Evolutionary conservation across 1,140 invertebrate species (phyloP).

Genomic region (Manduca sexta): DNA sequence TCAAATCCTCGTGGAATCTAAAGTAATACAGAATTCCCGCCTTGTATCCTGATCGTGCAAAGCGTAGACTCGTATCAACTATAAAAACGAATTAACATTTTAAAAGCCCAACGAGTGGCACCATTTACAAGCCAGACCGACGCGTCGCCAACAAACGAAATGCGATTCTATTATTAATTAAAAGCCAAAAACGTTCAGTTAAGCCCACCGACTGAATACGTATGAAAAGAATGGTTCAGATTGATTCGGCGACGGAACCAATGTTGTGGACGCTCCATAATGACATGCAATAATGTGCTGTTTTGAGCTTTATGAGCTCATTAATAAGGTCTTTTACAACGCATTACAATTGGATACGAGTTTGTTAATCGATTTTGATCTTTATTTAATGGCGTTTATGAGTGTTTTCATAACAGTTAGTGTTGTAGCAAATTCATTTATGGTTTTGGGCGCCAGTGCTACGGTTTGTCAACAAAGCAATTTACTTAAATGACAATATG

Average conservation of each 20-base stretch:
- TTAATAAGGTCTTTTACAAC: no score
- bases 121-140: slow-evolving; percentile 12
- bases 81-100: not conserved
- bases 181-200: slow-evolving; percentile 42
- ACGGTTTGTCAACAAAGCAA: not conserved
- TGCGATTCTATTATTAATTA: slow-evolving; percentile 50
- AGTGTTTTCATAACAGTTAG: no score
- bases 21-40: no score
- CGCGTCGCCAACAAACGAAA: slow-evolving; percentile 28
- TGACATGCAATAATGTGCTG: no score
- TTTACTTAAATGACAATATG: not conserved
- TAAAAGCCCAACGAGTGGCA: slow-evolving; percentile 4
- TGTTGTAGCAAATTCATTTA: not conserved
- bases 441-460: not conserved
- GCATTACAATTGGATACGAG: no score
- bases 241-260: slow-evolving; percentile 12
- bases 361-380: not conserved
- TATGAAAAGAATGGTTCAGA: slow-evolving; percentile 37
- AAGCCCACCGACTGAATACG: slow-evolving; percentile 20
- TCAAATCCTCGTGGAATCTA: no score
- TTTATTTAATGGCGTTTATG: not conserved
- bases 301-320: no score
- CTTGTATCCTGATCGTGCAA: no score
- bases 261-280: no score
- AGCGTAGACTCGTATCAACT: no score